Evolutionary conservation across 2,113 vertebrate species (phyloP).

Genomic region (Desmodus rotundus): DNA sequence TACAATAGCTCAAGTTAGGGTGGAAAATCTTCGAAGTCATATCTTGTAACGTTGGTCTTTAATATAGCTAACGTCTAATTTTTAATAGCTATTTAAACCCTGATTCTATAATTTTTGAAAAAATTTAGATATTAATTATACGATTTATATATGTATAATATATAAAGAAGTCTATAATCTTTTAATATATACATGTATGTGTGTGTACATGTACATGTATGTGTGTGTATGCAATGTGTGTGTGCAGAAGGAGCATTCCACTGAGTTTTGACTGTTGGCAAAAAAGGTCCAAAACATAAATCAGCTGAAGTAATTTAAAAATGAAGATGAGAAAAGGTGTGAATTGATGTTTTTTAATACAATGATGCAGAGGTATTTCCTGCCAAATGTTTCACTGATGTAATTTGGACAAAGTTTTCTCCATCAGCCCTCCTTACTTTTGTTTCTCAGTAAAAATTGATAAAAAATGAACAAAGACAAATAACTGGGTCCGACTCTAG

Average conservation of each 20-base stretch:
- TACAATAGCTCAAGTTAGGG: background rate
- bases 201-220: background rate
- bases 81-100: background rate
- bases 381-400: background rate
- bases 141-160: background rate
- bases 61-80: background rate
- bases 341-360: background rate
- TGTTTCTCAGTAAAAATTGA: background rate
- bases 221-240: accelerated
- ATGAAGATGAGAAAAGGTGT: background rate
- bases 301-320: background rate
- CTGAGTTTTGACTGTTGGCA: background rate
- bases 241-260: background rate
- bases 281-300: background rate
- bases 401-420: background rate
- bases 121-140: background rate
- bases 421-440: background rate
- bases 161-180: background rate
- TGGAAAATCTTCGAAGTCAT: background rate
- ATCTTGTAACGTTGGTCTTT: background rate
- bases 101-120: background rate
- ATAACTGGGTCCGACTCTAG: background rate
- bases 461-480: background rate
- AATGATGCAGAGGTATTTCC: background rate
- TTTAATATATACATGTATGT: background rate